Conservation (phyloP, 2,888 invertebrate genomes). For the Phengaris arion region DNA sequence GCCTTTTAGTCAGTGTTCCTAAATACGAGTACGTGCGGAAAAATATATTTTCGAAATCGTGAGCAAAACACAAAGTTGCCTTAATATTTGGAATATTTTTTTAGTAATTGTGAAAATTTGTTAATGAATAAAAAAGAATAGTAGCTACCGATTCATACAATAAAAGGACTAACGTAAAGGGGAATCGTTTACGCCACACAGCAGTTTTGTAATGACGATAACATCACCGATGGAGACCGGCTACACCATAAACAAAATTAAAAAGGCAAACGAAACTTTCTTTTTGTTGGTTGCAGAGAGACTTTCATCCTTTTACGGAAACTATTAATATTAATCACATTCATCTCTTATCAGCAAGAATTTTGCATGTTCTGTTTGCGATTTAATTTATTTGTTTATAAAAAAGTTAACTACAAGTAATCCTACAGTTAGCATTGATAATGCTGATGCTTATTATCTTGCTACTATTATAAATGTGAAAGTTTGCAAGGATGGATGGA, state of each 20-base stretch:
- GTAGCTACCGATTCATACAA: too few species aligned
- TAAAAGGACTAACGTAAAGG: too few species aligned
- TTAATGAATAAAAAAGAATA: neutral
- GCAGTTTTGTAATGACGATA: neutral
- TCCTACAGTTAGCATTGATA: too few species aligned
- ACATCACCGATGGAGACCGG: neutral
- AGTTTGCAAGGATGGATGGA: too few species aligned
- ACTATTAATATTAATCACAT: neutral
- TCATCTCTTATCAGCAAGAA: neutral
- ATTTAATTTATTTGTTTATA: neutral
- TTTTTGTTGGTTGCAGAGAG: neutral
- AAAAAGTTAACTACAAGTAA: neutral
- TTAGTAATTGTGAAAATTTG: neutral
- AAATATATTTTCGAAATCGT: neutral
- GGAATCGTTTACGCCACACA: too few species aligned
- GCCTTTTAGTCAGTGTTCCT: slow-evolving; percentile 7
- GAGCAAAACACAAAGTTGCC: too few species aligned
- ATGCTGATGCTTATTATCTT: too few species aligned
- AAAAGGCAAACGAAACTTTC: neutral
- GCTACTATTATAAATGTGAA: too few species aligned
- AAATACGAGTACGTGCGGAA: neutral
- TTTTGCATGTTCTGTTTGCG: neutral
- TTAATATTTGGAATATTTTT: neutral
- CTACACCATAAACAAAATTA: neutral
- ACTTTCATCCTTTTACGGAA: slow-evolving; percentile 1